Conservation (phyloP, 2,888 invertebrate species). For the Caenorhabditis auriculariae region DNA sequence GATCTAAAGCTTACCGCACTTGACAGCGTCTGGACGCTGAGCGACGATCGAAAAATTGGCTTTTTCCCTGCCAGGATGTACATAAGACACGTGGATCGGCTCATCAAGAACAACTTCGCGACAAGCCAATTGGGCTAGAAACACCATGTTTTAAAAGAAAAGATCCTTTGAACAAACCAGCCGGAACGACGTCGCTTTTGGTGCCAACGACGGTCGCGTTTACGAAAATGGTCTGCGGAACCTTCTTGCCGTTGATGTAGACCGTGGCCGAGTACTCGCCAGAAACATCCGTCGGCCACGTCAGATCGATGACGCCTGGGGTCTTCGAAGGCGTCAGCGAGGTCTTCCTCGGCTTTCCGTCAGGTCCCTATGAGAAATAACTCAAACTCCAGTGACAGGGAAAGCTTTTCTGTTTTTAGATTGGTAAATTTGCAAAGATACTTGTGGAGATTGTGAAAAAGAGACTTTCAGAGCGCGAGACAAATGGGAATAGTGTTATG, state of each 20-base stretch:
- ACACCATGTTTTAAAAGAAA: too few relatives aligned
- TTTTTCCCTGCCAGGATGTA: background rate
- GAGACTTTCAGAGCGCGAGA: too few relatives aligned
- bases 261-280: constrained; percentile 27
- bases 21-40: background rate
- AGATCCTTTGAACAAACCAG: background rate
- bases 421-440: too few relatives aligned
- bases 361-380: constrained; percentile 31
- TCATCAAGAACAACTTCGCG: too few relatives aligned
- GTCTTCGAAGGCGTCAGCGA: constrained; percentile 11
- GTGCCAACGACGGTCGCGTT: constrained; percentile 18
- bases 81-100: background rate
- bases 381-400: too few relatives aligned
- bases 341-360: constrained; percentile 27
- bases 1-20: constrained; percentile 1
- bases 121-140: too few relatives aligned
- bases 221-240: constrained; percentile 8
- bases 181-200: constrained; percentile 15
- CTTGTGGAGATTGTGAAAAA: too few relatives aligned
- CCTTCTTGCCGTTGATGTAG: constrained; percentile 24
- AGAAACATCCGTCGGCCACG: constrained; percentile 27
- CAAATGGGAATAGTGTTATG: too few relatives aligned
- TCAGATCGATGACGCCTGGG: constrained; percentile 22
- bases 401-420: too few relatives aligned
- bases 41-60: background rate